Evolutionary conservation across 2,797 vertebrate genomes (phyloP).

Genomic region (Tragopan temminckii): DNA sequence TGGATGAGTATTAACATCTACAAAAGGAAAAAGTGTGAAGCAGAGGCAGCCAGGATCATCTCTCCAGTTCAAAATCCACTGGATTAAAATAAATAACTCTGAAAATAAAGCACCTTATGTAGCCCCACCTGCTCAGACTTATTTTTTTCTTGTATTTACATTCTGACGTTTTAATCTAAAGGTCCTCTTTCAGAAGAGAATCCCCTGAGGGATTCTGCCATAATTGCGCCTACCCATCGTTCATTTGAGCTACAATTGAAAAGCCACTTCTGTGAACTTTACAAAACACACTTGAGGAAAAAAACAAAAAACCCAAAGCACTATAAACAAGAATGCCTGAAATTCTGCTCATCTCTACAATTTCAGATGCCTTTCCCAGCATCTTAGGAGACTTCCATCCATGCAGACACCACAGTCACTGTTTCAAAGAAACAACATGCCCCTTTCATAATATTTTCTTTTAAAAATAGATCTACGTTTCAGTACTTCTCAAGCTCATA

Average conservation of each 20-base stretch:
- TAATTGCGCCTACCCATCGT: neutral
- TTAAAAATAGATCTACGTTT: neutral
- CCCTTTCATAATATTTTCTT: neutral
- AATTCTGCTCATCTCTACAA: neutral
- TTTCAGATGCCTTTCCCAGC: neutral
- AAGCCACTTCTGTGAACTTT: neutral
- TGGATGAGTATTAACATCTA: fast-evolving
- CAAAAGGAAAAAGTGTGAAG: neutral
- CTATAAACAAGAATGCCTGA: neutral
- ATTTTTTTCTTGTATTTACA: neutral
- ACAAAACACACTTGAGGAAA: neutral
- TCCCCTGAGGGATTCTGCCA: neutral
- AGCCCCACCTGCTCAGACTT: neutral
- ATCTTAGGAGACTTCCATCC: neutral
- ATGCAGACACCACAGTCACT: too few species aligned
- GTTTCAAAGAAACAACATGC: neutral
- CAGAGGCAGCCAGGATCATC: neutral
- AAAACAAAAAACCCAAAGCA: neutral
- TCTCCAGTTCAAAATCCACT: neutral
- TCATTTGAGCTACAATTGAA: neutral
- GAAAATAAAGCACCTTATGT: neutral
- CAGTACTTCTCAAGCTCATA: neutral
- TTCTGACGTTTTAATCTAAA: neutral
- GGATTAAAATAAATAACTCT: neutral
- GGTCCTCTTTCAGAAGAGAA: neutral